Conservation (phyloP, 2,888 invertebrate species). For the Cheilosia soror region DNA sequence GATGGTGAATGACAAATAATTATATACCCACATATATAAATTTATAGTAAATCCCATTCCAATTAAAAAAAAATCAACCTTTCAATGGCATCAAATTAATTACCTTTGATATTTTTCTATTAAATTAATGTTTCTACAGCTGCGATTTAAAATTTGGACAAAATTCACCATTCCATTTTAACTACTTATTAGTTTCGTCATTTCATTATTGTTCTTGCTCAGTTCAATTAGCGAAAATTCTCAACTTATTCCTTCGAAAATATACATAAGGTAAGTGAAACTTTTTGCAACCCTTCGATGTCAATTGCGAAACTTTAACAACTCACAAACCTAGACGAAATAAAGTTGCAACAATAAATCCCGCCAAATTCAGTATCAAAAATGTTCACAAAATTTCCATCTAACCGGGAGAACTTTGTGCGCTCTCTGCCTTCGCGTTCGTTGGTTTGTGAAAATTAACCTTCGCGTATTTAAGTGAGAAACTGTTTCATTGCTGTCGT, state of each 20-base stretch:
- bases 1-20: not conserved
- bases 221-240: not conserved
- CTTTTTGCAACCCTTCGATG: slow-evolving; percentile 1
- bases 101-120: no score
- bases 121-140: no score
- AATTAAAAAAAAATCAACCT: no score
- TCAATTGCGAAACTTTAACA: not conserved
- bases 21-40: slow-evolving; percentile 6
- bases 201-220: not conserved
- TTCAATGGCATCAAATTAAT: no score
- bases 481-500: slow-evolving; percentile 42
- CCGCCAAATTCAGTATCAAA: slow-evolving; percentile 52
- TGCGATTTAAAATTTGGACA: no score
- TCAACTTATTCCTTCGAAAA: not conserved
- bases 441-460: slow-evolving; percentile 51
- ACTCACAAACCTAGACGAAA: not conserved
- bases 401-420: slow-evolving; percentile 34
- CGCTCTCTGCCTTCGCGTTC: not conserved
- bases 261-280: slow-evolving; percentile 4
- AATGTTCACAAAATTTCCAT: slow-evolving; percentile 39
- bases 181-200: not conserved
- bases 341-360: slow-evolving; percentile 43
- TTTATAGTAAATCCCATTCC: not conserved
- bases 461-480: slow-evolving; percentile 57
- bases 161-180: not conserved